Evolutionary conservation across 2,888 invertebrate genomes (phyloP).

Genomic region (Conchocele bisecta): DNA sequence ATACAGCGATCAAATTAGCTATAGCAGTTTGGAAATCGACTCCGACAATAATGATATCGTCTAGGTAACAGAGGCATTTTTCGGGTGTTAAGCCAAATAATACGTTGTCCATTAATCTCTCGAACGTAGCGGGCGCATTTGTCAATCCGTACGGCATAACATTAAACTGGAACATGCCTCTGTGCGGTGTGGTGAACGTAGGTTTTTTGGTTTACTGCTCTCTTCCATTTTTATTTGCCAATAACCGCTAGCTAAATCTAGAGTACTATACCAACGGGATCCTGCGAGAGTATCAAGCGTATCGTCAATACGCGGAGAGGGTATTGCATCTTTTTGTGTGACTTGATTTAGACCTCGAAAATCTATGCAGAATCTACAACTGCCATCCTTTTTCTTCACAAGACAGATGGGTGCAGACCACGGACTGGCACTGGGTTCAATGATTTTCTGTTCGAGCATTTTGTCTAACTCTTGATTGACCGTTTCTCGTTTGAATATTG

Average conservation of each 20-base stretch:
- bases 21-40: not conserved
- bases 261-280: constrained; percentile 38
- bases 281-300: constrained; percentile 33
- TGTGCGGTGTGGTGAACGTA: constrained; percentile 34
- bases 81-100: constrained; percentile 2
- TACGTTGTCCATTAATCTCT: constrained; percentile 12
- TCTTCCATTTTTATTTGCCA: constrained; percentile 47
- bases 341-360: constrained; percentile 32
- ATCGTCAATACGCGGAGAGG: constrained; percentile 39
- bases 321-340: constrained; percentile 42
- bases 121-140: constrained; percentile 15
- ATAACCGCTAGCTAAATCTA: constrained; percentile 46
- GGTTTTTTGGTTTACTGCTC: constrained; percentile 31
- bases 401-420: constrained; percentile 44
- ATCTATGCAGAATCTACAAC: constrained; percentile 42
- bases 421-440: constrained; percentile 42
- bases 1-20: constrained; percentile 11
- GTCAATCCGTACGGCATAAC: constrained; percentile 20
- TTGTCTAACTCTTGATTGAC: constrained; percentile 38
- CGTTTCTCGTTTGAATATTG: constrained; percentile 23
- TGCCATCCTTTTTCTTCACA: constrained; percentile 36
- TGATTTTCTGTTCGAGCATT: constrained; percentile 38
- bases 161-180: constrained; percentile 38
- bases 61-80: constrained; percentile 25
- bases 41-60: constrained; percentile 22